phyloP scores from a whole-genome alignment of 1,140 invertebrate species.

The roundworm (Caenorhabditis elegans) region DNA sequence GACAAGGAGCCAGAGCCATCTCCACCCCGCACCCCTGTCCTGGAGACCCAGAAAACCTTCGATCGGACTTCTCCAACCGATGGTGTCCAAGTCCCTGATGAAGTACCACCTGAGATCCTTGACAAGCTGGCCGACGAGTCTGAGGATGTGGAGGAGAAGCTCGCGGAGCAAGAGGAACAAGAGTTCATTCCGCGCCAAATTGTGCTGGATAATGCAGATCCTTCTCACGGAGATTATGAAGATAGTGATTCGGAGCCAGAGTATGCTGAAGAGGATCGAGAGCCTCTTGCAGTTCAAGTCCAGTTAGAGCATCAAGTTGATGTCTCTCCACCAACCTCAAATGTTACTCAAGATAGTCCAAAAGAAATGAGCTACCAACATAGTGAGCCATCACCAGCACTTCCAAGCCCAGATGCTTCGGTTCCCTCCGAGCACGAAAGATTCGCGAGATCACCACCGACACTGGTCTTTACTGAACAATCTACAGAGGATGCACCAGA shows the following conservation, averaged over 20 bases:
- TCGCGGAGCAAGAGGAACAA: background rate
- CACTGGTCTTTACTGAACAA: background rate
- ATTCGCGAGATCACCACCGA: background rate
- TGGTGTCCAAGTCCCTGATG: background rate
- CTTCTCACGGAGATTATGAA: background rate
- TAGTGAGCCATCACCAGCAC: background rate
- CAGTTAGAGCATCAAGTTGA: background rate
- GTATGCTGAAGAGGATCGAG: conserved; percentile 21
- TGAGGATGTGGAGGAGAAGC: background rate
- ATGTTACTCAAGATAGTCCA: background rate
- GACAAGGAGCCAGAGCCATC: background rate
- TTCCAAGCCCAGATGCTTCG: background rate
- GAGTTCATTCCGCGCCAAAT: background rate
- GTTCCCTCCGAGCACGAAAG: too few relatives aligned
- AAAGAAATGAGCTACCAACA: background rate
- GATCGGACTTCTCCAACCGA: background rate
- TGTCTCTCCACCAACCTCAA: background rate
- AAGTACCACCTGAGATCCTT: background rate
- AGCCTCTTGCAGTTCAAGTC: background rate
- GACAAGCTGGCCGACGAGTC: background rate
- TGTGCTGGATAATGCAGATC: background rate
- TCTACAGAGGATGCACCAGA: background rate
- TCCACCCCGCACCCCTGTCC: background rate
- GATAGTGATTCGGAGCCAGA: conserved; percentile 31
- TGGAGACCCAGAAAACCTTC: background rate